Evolutionary conservation across 2,113 vertebrate species (phyloP).

Genomic region (Heloderma charlesbogerti): DNA sequence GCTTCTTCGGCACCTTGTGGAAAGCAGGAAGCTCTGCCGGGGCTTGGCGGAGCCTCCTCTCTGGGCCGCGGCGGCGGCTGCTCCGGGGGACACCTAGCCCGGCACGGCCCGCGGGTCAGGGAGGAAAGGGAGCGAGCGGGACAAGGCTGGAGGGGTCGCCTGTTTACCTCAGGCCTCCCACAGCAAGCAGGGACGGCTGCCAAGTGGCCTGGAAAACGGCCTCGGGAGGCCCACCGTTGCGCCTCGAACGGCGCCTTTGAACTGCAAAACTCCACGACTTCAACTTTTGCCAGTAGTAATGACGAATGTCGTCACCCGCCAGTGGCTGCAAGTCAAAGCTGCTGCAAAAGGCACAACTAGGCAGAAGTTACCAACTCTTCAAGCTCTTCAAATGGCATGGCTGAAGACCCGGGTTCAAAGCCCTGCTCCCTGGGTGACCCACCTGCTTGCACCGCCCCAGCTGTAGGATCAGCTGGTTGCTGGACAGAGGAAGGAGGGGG

Average conservation of each 20-base stretch:
- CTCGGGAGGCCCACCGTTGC: too few species aligned
- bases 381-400: neutral
- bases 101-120: neutral
- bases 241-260: too few species aligned
- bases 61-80: slow-evolving; percentile 38
- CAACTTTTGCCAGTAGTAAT: neutral
- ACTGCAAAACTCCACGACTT: too few species aligned
- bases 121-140: too few species aligned
- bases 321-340: too few species aligned
- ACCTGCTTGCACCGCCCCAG: neutral
- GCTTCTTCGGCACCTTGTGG: slow-evolving; percentile 67
- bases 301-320: neutral
- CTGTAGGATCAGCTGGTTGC: too few species aligned
- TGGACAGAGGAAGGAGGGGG: too few species aligned
- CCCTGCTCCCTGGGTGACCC: neutral
- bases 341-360: neutral
- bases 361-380: too few species aligned
- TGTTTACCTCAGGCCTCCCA: neutral
- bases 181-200: neutral
- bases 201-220: neutral
- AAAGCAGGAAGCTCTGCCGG: slow-evolving; percentile 73
- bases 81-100: neutral
- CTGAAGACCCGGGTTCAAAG: neutral
- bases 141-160: neutral
- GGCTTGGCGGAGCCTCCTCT: slow-evolving; percentile 41